These are phyloP conservation scores for Adelphocoris suturalis DNA, from an alignment of 2,888 invertebrate genomes.

Conservation along the genomic window DNA sequence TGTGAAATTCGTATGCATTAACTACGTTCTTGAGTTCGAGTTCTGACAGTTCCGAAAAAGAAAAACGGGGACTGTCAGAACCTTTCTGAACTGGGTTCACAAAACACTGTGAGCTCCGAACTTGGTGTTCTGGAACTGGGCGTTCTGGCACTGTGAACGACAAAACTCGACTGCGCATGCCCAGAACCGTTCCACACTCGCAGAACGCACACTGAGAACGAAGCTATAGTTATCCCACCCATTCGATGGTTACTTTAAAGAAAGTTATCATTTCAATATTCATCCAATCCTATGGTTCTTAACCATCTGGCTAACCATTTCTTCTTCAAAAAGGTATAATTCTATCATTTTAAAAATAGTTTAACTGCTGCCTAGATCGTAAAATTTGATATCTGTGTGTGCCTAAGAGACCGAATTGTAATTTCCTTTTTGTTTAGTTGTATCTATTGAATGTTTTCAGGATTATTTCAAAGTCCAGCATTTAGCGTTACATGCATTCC, in stretches of 20 bases:
- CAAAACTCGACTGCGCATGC: no score
- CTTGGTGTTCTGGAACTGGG: no score
- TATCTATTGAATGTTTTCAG: constrained; percentile 78
- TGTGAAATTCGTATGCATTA: no score
- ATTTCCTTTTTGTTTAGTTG: constrained; percentile 93
- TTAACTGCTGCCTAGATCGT: constrained; percentile 80
- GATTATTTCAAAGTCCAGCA: constrained; percentile 98
- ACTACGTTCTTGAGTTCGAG: no score
- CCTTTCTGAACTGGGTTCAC: no score
- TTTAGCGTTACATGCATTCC: constrained; percentile 97
- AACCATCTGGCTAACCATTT: constrained; percentile 99
- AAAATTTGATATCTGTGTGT: constrained; percentile 72
- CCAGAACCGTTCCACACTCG: no score
- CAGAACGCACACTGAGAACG: no score
- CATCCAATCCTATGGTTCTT: constrained; percentile 98
- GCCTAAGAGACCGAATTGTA: constrained; percentile 94
- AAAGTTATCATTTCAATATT: constrained; percentile 84
- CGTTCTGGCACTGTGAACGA: no score
- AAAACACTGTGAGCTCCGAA: no score
- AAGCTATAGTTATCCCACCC: constrained; percentile 84
- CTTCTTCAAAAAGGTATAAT: constrained; percentile 93
- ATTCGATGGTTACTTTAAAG: no score
- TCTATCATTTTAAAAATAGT: constrained; percentile 78
- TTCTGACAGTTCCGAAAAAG: no score
- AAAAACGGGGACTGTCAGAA: no score